phyloP scores from a whole-genome alignment of 2,888 invertebrate species.

The Scaptomyza flava region DNA sequence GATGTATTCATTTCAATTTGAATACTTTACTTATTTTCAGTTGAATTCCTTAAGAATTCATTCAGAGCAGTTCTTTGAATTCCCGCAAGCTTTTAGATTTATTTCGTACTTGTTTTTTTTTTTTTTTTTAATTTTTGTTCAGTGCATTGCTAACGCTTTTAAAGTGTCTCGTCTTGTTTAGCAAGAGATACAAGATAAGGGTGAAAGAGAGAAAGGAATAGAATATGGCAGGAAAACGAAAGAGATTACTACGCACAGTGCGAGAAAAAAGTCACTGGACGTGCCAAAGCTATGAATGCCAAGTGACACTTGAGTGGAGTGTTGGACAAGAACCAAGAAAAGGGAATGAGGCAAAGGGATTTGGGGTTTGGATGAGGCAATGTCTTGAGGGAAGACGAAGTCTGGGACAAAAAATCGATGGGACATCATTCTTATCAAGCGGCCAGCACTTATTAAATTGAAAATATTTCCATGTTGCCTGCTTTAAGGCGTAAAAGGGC shows the following conservation, averaged over 20 bases:
- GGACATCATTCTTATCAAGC: constrained; percentile 47
- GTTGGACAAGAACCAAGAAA: constrained; percentile 48
- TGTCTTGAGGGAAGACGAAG: constrained; percentile 16
- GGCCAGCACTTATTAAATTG: constrained; percentile 69
- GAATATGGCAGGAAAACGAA: constrained; percentile 22
- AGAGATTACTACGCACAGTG: constrained; percentile 53
- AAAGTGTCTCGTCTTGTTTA: constrained; percentile 53
- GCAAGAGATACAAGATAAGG: constrained; percentile 28
- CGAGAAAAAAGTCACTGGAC: constrained; percentile 61
- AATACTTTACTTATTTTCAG: constrained; percentile 9
- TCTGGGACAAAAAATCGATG: constrained; percentile 62
- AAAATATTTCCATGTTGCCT: constrained; percentile 49
- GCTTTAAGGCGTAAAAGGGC: constrained; percentile 37
- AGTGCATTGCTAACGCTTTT: constrained; percentile 43
- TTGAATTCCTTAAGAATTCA: constrained; percentile 19
- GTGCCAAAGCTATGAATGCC: constrained; percentile 62
- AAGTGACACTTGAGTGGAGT: constrained; percentile 65
- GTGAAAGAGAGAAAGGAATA: background rate
- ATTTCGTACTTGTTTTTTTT: background rate
- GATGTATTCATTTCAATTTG: background rate
- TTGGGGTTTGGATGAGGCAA: background rate
- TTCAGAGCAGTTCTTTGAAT: constrained; percentile 1
- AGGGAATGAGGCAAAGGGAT: background rate
- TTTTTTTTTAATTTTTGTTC: constrained; percentile 2
- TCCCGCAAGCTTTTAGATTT: background rate